phyloP scores from a whole-genome alignment of 2,888 invertebrate species.

The Drosophila paucipuncta region DNA sequence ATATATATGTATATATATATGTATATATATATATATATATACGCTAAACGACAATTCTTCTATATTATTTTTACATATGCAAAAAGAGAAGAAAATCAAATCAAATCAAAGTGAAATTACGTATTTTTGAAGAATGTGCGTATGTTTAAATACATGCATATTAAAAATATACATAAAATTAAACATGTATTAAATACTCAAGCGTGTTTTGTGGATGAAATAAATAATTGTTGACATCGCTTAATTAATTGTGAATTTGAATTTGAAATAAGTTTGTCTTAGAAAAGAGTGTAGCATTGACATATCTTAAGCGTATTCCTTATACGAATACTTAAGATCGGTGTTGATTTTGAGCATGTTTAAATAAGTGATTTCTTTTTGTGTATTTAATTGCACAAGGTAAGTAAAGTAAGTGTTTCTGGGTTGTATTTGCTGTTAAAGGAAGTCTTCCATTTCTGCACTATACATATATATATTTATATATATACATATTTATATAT shows the following conservation, averaged over 20 bases:
- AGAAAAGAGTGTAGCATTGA: neutral
- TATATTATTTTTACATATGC: neutral
- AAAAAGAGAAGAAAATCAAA: neutral
- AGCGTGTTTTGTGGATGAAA: neutral
- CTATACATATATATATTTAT: neutral
- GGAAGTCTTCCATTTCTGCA: neutral
- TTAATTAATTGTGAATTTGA: neutral
- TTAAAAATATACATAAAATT: neutral
- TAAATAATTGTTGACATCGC: neutral
- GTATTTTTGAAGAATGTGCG: slow-evolving; percentile 2
- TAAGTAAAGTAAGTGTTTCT: neutral
- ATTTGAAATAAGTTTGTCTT: neutral
- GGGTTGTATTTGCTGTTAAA: neutral
- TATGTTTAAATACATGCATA: neutral
- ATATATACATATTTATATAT: neutral
- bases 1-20: neutral
- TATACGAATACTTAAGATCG: neutral
- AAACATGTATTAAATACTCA: neutral
- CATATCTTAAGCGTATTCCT: neutral
- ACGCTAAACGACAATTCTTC: neutral
- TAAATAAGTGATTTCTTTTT: neutral
- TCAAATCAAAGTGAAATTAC: slow-evolving; percentile 1
- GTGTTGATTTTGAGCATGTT: neutral
- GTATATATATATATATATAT: neutral
- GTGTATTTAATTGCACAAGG: neutral